Base-by-base conservation (phyloP, 2,113 vertebrate genomes). In the Phalacrocorax brasilianus region DNA sequence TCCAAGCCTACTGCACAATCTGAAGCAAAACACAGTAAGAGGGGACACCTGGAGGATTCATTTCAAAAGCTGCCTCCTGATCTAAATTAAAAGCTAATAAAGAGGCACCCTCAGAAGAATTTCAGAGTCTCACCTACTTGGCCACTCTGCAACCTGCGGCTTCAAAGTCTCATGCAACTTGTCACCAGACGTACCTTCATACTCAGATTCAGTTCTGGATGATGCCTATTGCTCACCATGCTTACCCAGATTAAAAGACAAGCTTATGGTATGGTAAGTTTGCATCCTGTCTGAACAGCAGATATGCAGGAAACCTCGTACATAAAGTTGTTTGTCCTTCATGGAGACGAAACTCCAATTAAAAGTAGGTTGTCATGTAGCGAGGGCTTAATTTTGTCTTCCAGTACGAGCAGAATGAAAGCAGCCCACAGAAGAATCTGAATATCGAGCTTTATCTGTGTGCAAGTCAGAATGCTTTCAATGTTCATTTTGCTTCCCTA, bases 391-490 rank as follows among this genome's bases (percentile, higher is more conserved):
- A 94, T 88, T 96, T 93, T 83, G 59, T 63, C 32, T 93, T 55
- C 59, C n/a, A 62, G 6, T 58, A 66, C 0, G 6, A 71, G 67
- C 47, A 9, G 66, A 78, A 79, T 45, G 70, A 91, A 89, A 89
- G 71, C 67, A 92, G 74, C 66, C 63, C 66, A 73, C 66, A 76
- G 84, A 88, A 85, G 59, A 58, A 83, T 28, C 77, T 73, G 61
- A 92, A 61, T 78, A 75, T 58, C 50, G 45, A 91, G 70, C 20
- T 89, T 93, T 82, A 77, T 88, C 63, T 80, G 59, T 6, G 24
- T 62, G 52, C n/a, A 80, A 95, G 71, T 85, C 4, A 7, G 44
- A 94, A 89, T 83, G 72, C 78, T 91, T 94, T 95, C 85, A 95
- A 71, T 63, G 72, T 33, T 91, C 73, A 62, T 85, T 93, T 91